Percentiles rank a stretch among this genome's conserved stretches.
phyloP scores from a whole-genome alignment of 2,113 vertebrate species.

The Connochaetes taurinus region DNA sequence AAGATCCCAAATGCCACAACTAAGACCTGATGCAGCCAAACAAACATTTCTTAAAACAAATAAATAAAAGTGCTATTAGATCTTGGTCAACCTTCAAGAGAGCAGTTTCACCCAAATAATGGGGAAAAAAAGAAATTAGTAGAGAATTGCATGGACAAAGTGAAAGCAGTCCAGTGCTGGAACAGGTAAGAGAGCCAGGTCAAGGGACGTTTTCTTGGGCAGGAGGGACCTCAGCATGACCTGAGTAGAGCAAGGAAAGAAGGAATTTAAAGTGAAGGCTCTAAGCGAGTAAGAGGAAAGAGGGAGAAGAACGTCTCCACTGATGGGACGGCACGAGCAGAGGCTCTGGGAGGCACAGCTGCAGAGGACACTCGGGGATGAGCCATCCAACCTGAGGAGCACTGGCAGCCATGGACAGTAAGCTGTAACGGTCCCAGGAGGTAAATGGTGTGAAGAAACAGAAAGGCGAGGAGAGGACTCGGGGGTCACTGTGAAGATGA shows the following conservation, averaged over 20 bases:
- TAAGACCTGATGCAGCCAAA: neutral
- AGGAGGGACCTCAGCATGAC: neutral
- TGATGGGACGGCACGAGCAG: accelerated
- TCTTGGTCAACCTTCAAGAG: neutral
- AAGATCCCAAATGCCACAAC: neutral
- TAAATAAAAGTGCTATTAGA: neutral
- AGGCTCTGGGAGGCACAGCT: neutral
- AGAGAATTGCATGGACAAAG: neutral
- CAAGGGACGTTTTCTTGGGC: neutral
- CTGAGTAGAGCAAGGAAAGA: neutral
- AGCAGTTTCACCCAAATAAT: neutral
- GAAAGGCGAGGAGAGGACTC: neutral
- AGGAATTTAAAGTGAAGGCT: neutral
- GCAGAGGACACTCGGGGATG: too few species aligned
- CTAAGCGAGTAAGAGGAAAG: neutral
- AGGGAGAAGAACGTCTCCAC: neutral
- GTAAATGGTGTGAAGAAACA: neutral
- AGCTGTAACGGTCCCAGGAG: neutral
- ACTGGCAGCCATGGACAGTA: neutral
- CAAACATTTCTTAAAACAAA: neutral
- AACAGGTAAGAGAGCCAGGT: neutral
- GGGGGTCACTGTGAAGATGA: neutral
- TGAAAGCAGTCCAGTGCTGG: neutral
- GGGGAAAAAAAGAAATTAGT: neutral
- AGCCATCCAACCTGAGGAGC: neutral